Percentiles rank a stretch among this genome's conserved stretches.
Evolutionary conservation across 2,113 vertebrate genomes (phyloP).

Genomic region (Nesoenas mayeri): DNA sequence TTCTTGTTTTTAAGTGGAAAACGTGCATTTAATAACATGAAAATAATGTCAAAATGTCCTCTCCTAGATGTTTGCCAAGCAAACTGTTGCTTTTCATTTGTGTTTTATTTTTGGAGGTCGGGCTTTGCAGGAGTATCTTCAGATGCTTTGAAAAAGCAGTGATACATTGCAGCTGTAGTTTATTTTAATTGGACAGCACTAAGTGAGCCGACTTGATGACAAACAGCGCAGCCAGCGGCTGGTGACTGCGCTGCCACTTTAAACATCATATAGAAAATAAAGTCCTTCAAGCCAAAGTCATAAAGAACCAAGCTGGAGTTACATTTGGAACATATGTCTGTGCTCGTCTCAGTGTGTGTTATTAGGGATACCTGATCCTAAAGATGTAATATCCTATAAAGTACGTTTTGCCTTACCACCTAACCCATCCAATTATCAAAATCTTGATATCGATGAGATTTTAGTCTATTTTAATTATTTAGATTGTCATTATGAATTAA

Average conservation of each 20-base stretch:
- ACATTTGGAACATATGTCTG: background rate
- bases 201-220: constrained; percentile 30
- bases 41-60: constrained; percentile 57
- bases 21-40: constrained; percentile 66
- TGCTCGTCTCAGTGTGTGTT: background rate
- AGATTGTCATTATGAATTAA: constrained; percentile 14
- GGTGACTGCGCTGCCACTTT: constrained; percentile 22
- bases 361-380: background rate
- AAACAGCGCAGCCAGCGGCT: constrained; percentile 22
- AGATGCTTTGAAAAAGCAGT: constrained; percentile 29
- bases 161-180: constrained; percentile 39
- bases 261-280: constrained; percentile 41
- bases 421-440: background rate
- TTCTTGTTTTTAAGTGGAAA: constrained; percentile 71
- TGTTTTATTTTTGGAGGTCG: background rate
- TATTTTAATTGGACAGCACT: constrained; percentile 41
- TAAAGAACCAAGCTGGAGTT: background rate
- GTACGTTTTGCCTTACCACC: background rate
- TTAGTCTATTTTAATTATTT: constrained; percentile 34
- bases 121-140: constrained; percentile 8
- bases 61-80: constrained; percentile 38
- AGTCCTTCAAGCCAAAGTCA: constrained; percentile 3
- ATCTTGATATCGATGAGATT: background rate
- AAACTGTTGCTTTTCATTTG: constrained; percentile 53
- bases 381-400: background rate